Conservation (phyloP, 2,888 invertebrate species). For the Nymphalis urticae region DNA sequence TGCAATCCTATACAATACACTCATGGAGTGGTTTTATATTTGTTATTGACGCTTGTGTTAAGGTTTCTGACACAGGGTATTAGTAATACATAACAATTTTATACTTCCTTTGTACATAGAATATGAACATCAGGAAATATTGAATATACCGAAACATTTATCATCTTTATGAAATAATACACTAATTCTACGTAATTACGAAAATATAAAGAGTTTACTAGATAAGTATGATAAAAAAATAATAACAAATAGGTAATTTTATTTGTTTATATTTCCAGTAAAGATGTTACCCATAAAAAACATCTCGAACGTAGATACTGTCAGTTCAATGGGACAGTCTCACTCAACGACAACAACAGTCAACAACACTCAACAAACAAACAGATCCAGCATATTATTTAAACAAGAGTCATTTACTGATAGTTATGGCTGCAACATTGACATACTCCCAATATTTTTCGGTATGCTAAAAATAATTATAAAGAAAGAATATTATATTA, state of each 20-base stretch:
- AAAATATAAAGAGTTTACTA: no score
- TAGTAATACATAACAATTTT: no score
- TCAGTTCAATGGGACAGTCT: slow-evolving; percentile 12
- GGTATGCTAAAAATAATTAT: slow-evolving; percentile 41
- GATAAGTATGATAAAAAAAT: no score
- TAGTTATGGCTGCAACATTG: slow-evolving; percentile 65
- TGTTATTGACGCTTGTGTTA: no score
- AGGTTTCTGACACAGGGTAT: no score
- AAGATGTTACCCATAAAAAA: slow-evolving; percentile 50
- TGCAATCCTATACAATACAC: no score
- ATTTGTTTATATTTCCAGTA: slow-evolving; percentile 46
- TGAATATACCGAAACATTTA: no score
- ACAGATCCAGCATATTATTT: slow-evolving; percentile 6
- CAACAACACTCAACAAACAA: not conserved
- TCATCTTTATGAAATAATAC: no score
- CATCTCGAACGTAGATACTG: slow-evolving; percentile 19
- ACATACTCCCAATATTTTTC: slow-evolving; percentile 59
- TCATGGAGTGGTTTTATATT: no score
- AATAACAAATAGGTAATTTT: not conserved
- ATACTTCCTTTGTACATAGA: no score
- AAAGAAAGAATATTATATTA: not conserved
- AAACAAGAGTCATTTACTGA: slow-evolving; percentile 33
- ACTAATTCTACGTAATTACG: no score
- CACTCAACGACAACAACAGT: not conserved
- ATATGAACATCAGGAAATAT: no score